A percentile compares a stretch with the other conserved stretches of the same genome.
phyloP scores from a whole-genome alignment of 2,113 vertebrate genomes.

The Pygoscelis antarcticus region DNA sequence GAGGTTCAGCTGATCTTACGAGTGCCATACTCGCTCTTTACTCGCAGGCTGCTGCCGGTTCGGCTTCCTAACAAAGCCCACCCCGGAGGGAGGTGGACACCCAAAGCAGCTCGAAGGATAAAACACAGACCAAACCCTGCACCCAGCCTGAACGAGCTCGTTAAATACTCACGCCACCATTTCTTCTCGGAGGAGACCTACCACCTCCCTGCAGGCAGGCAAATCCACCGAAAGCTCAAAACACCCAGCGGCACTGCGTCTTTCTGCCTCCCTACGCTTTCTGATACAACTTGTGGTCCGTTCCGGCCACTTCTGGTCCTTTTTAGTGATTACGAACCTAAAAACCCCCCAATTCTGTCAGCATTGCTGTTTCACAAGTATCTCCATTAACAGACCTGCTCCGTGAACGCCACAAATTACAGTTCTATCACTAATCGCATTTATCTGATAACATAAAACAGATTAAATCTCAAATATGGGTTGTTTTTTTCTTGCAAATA shows the following conservation, averaged over 20 bases:
- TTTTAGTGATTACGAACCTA: background rate
- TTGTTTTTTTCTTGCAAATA: background rate
- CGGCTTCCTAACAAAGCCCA: background rate
- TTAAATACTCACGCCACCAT: background rate
- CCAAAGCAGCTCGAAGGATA: too few species aligned
- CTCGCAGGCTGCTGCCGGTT: background rate
- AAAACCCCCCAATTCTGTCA: accelerated
- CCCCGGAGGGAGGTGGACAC: background rate
- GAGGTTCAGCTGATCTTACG: background rate
- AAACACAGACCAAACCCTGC: too few species aligned
- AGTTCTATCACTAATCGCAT: accelerated
- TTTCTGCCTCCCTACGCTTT: background rate
- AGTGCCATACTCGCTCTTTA: too few species aligned
- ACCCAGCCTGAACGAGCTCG: background rate
- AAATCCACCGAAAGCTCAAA: background rate
- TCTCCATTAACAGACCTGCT: background rate
- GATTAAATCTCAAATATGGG: background rate
- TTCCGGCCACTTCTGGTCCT: background rate
- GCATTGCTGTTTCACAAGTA: too few species aligned
- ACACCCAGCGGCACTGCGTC: accelerated
- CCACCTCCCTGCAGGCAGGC: background rate
- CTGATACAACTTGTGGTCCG: accelerated
- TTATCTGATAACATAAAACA: accelerated
- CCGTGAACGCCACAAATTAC: background rate
- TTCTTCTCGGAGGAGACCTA: background rate